phyloP scores from a whole-genome alignment of 2,113 vertebrate genomes.

The Natator depressus region DNA sequence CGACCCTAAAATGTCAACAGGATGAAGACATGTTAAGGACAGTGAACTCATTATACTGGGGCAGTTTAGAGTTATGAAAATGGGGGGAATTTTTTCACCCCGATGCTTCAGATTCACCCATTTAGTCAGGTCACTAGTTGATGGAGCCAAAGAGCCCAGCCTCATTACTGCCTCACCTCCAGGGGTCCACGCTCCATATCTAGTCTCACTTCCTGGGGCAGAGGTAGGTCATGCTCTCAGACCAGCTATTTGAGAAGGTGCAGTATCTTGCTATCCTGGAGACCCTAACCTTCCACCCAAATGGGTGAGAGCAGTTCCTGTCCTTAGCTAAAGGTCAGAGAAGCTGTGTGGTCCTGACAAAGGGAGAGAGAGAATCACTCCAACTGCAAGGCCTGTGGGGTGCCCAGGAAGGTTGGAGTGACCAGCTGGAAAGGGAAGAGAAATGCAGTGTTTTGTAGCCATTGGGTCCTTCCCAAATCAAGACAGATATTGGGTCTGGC shows the following conservation, averaged over 20 bases:
- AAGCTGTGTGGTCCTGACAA: not conserved
- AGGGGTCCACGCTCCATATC: not conserved
- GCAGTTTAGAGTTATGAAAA: not conserved
- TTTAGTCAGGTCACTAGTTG: not conserved
- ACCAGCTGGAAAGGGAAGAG: not conserved
- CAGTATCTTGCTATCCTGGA: not conserved
- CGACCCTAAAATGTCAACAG: slow-evolving; percentile 85
- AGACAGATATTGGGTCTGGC: not conserved
- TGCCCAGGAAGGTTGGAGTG: not conserved
- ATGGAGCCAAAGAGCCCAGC: not conserved
- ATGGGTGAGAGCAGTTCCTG: not conserved
- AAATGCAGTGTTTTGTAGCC: not conserved
- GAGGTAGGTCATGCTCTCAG: not conserved
- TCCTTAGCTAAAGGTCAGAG: not conserved
- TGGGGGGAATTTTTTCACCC: not conserved
- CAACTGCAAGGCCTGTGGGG: not conserved
- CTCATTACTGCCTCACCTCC: not conserved
- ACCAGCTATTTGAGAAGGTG: not conserved
- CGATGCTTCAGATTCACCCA: not conserved
- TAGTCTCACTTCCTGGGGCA: not conserved
- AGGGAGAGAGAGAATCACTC: not conserved
- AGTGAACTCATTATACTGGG: not conserved
- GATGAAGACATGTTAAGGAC: not conserved
- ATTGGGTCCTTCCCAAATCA: not conserved
- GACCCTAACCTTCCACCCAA: not conserved